Base-by-base conservation (phyloP, 1,140 invertebrate genomes). In the Diploscapter pachys region DNA sequence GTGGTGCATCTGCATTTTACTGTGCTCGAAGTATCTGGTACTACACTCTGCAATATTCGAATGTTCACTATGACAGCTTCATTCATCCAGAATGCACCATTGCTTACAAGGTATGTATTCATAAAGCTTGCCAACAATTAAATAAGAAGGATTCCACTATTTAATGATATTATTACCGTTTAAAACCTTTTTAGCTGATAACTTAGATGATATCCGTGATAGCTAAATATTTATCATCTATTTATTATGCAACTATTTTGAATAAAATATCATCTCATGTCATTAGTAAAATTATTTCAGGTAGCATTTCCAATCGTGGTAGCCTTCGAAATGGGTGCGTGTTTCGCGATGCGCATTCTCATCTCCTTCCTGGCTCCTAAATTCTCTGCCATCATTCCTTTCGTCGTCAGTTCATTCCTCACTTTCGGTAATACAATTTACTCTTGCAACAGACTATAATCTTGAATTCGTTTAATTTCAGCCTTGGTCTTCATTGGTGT, bases 401-500 rank as follows among this genome's bases (percentile, higher is more conserved):
- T 79, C 48, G 68, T 79, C 8, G 61, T 83, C 48, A 66, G 80
- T 11, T 73, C 71, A 0, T 79, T 84, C 59, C 65, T 82, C 54
- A 78, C 76, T 11, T 70, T 83, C 49, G 80, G 81, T 82, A 53
- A 55, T 13, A 11, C 3, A 31, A 31, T 31, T 53, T 31, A 9
- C 5, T 77, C 52, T 0, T 9, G 50, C 73, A 63, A 50, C 67
- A 56, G 11, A 5, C n/a, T 6, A 54, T 9, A 71, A 72, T 5
- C 4, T 54, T 5, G 31, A 48, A 56, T 11, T 76, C 2, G 31
- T 77, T 31, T 5, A 6, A 4, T 73, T 82, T 61, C 57, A 83
- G 82, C 82, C 13, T 74, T 83, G 4, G 63, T 55, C 63, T 61
- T 78, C 55, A 67, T 85, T 54, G 82, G 82, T 8, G 76, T 84